Evolutionary conservation across 2,797 vertebrate genomes (phyloP).

Genomic region (Benthosema pterotum): DNA sequence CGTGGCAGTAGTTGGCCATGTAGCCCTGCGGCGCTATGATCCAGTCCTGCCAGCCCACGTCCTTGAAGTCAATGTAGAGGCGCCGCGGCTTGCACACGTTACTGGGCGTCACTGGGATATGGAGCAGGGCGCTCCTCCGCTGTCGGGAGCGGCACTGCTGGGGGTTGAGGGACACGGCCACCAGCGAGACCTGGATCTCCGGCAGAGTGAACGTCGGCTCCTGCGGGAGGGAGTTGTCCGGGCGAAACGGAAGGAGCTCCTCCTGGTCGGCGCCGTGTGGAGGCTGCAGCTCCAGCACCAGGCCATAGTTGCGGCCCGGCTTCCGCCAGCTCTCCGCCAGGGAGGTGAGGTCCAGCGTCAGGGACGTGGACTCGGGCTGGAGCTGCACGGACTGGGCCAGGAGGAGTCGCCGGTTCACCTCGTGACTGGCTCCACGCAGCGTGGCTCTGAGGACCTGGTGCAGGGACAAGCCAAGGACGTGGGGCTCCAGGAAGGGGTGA

Average conservation of each 20-base stretch:
- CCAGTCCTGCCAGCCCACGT: constrained; percentile 97
- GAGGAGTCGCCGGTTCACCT: constrained; percentile 70
- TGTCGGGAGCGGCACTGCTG: constrained; percentile 79
- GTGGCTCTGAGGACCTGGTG: constrained; percentile 64
- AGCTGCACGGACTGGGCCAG: constrained; percentile 77
- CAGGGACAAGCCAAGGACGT: constrained; percentile 78
- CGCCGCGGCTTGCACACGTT: constrained; percentile 86
- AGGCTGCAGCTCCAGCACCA: constrained; percentile 78
- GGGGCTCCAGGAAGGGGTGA: constrained; percentile 33
- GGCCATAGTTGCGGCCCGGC: constrained; percentile 68
- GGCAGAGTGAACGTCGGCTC: constrained; percentile 37
- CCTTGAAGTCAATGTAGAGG: constrained; percentile 92
- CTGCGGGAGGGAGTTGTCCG: neutral
- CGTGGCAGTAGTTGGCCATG: constrained; percentile 93
- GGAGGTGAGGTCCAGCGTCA: constrained; percentile 82
- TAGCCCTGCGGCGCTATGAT: constrained; percentile 96
- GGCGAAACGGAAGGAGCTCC: constrained; percentile 34
- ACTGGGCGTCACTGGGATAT: constrained; percentile 60
- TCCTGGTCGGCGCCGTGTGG: neutral
- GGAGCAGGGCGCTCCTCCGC: constrained; percentile 55
- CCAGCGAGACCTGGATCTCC: constrained; percentile 76
- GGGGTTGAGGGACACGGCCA: constrained; percentile 85
- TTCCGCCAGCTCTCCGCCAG: constrained; percentile 70
- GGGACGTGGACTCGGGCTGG: constrained; percentile 62
- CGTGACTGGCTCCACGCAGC: constrained; percentile 63